Evolutionary conservation across 2,797 vertebrate genomes (phyloP).

Genomic region (Darevskia mixta): DNA sequence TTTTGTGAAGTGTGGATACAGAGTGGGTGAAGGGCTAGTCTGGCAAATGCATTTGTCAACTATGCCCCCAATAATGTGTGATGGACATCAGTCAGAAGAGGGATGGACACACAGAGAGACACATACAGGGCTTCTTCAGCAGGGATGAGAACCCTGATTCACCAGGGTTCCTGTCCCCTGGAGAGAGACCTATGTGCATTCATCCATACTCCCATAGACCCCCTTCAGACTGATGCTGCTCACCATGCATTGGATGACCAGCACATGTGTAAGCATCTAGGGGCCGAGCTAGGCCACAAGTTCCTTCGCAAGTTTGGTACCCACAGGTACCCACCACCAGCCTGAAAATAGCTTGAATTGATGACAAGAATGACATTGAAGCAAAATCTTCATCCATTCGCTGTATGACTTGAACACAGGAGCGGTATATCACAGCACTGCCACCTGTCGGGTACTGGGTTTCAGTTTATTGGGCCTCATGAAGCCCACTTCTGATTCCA

Average conservation of each 20-base stretch:
- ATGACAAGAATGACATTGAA: no score
- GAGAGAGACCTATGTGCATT: background rate
- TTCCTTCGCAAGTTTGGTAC: no score
- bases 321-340: no score
- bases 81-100: background rate
- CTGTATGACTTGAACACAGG: no score
- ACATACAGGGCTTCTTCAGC: background rate
- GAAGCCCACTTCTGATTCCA: background rate
- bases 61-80: background rate
- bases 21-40: background rate
- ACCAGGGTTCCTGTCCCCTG: background rate
- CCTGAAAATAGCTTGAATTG: no score
- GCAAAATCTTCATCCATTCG: no score
- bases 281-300: background rate
- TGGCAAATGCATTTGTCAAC: background rate
- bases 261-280: background rate
- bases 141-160: background rate
- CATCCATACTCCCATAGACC: background rate
- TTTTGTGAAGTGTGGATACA: background rate
- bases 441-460: background rate
- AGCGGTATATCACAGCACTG: background rate
- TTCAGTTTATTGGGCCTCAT: background rate
- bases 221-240: background rate
- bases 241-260: background rate
- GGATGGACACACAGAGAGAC: background rate